phyloP scores from a whole-genome alignment of 1,140 invertebrate species.

The Cydia amplana region DNA sequence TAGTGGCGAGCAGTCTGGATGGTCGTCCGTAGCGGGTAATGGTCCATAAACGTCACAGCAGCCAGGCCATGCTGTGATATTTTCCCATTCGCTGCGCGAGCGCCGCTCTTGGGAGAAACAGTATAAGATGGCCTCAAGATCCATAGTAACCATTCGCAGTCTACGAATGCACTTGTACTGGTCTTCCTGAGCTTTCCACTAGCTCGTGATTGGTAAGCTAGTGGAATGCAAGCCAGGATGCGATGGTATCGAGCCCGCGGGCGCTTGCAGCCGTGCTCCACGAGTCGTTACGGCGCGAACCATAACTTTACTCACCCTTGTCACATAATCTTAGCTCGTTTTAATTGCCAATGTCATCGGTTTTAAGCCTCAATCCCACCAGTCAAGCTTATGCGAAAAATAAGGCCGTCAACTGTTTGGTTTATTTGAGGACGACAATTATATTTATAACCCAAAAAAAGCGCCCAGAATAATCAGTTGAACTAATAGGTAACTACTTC shows the following conservation, averaged over 20 bases:
- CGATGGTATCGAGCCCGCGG: constrained; percentile 1
- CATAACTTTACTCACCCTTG: constrained; percentile 3
- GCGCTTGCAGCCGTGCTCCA: constrained; percentile 13
- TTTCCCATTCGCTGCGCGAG: neutral
- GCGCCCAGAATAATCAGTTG: neutral
- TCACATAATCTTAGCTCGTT: constrained; percentile 7
- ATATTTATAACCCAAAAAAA: neutral
- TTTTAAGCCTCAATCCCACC: neutral
- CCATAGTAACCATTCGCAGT: neutral
- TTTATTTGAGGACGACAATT: neutral
- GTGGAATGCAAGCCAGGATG: neutral
- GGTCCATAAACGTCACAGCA: constrained; percentile 49
- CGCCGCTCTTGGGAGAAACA: neutral
- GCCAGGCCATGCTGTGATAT: constrained; percentile 37
- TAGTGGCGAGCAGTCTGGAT: constrained; percentile 35
- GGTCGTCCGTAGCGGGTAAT: constrained; percentile 49
- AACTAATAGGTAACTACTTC: neutral
- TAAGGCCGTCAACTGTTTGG: neutral
- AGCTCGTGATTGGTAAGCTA: neutral
- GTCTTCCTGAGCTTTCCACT: neutral
- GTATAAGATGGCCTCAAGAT: neutral
- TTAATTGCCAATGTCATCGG: neutral
- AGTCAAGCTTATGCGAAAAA: neutral
- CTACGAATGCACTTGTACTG: neutral
- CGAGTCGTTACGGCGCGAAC: constrained; percentile 3